These are phyloP conservation scores for Drosophila cognata DNA, from an alignment of 2,888 invertebrate genomes.

Conservation along the genomic window DNA sequence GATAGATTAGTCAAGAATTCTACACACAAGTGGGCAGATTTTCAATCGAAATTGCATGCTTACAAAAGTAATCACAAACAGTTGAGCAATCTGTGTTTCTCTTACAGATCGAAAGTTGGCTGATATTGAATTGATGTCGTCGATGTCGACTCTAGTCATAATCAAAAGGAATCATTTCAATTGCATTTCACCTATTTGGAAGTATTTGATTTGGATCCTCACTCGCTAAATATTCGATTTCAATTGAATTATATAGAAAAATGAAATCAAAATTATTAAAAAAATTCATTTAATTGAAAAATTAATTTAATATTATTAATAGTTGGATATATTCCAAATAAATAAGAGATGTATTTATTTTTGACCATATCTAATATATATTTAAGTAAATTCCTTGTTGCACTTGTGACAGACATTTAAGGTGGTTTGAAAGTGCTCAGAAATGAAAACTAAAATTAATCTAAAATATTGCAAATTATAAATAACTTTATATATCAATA, in stretches of 20 bases:
- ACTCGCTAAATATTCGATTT: not conserved
- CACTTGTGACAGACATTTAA: too few species aligned
- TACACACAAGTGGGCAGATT: not conserved
- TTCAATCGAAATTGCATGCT: not conserved
- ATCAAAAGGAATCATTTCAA: not conserved
- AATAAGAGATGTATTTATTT: not conserved
- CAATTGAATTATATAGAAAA: not conserved
- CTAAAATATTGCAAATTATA: not conserved
- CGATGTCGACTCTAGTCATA: not conserved
- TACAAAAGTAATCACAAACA: slow-evolving; percentile 1
- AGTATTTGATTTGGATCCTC: not conserved
- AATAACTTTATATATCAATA: not conserved
- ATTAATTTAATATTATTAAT: too few species aligned
- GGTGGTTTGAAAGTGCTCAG: not conserved
- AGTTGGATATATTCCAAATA: too few species aligned
- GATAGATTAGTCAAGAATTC: slow-evolving; percentile 43
- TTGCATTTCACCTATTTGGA: not conserved
- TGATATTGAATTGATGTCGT: not conserved
- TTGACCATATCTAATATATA: not conserved
- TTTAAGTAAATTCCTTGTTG: not conserved
- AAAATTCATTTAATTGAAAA: too few species aligned
- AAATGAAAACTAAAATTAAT: not conserved
- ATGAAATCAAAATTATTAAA: not conserved
- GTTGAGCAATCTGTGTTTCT: not conserved
- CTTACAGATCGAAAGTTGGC: not conserved